phyloP scores from a whole-genome alignment of 2,113 vertebrate genomes.

The Rostratula benghalensis region DNA sequence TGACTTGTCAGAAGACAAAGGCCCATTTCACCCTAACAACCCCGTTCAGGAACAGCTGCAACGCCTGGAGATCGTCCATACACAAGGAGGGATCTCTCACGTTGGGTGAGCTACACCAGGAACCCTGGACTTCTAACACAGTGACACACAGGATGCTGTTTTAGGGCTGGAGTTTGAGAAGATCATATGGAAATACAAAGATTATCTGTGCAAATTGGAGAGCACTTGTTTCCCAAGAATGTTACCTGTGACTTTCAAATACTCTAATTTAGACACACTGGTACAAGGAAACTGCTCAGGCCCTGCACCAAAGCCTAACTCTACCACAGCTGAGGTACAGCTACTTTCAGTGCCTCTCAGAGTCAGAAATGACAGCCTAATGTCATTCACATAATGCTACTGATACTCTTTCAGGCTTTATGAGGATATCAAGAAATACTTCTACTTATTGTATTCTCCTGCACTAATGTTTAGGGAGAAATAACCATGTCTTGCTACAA shows the following conservation, averaged over 20 bases:
- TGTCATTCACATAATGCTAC: neutral
- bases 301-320: accelerated
- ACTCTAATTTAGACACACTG: accelerated
- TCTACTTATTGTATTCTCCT: neutral
- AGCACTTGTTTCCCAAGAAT: neutral
- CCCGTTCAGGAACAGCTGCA: neutral
- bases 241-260: neutral
- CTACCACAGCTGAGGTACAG: accelerated
- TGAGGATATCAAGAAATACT: neutral
- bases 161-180: neutral
- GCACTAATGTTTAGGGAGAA: neutral
- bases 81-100: accelerated
- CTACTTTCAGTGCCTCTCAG: neutral
- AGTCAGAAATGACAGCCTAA: neutral
- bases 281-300: neutral
- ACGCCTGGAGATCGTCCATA: neutral
- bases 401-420: neutral
- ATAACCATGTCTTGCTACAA: neutral
- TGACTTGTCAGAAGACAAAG: constrained; percentile 31
- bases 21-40: neutral
- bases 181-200: neutral
- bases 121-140: neutral
- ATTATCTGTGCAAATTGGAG: neutral
- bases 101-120: neutral
- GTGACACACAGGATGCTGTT: neutral